phyloP scores from a whole-genome alignment of 2,797 vertebrate species.

The Parotocinclus haroldoi region DNA sequence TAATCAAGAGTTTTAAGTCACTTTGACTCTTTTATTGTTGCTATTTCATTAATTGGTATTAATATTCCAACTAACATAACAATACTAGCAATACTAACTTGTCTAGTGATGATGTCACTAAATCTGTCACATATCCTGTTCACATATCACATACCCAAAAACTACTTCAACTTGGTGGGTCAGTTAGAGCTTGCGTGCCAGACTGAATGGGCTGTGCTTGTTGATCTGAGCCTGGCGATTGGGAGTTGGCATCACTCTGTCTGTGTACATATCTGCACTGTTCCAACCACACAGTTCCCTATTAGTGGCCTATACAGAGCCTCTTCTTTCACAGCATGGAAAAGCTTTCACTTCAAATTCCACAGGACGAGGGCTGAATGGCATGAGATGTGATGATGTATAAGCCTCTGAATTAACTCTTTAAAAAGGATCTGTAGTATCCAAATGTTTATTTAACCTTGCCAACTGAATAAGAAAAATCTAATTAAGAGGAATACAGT shows the following conservation, averaged over 20 bases:
- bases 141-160: too few relatives aligned
- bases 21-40: neutral
- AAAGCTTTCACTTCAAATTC: conserved; percentile 26
- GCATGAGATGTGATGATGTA: conserved; percentile 18
- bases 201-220: neutral
- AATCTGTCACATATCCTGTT: neutral
- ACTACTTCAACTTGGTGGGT: neutral
- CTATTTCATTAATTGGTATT: neutral
- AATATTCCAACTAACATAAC: neutral
- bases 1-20: neutral
- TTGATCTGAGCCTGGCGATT: conserved; percentile 28
- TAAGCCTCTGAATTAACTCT: conserved; percentile 28
- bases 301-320: conserved; percentile 14
- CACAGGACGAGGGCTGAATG: conserved; percentile 11
- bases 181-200: neutral
- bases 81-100: neutral
- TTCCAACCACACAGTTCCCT: conserved; percentile 26
- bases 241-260: conserved; percentile 3
- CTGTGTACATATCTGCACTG: conserved; percentile 14
- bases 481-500: neutral
- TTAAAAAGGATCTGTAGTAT: conserved; percentile 16
- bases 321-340: conserved; percentile 30
- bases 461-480: neutral
- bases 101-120: neutral
- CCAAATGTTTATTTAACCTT: conserved; percentile 31